Evolutionary conservation across 2,888 invertebrate genomes (phyloP), one percentile per base, ranked within the genome.

Genomic region (Cantharis rufa): DNA sequence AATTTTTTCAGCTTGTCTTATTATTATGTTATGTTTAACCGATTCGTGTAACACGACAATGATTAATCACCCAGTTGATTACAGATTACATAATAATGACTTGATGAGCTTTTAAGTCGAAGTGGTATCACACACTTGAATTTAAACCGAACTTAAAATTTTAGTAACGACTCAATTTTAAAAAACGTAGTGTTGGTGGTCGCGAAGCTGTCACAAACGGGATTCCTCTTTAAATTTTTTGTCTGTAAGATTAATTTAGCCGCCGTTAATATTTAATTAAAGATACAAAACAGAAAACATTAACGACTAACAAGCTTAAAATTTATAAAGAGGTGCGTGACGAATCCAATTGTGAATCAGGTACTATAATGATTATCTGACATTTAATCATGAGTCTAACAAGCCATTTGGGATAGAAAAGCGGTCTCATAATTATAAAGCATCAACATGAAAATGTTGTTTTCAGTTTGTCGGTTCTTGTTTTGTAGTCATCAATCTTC

Each of bases 381-480:
- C 61, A 75, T 75, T 75, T 75, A 75, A 75, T 75, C 75, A 71
- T 61, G 75, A 70, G 24, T 71, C 66, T 71, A 70, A 71, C 48
- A 70, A 70, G 71, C 66, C 62, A 70, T 71, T 75, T 71, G 71
- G 66, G 68, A 68, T 68, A 62, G 48, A 11, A 24, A 16, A 27
- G 69, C 75, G 75, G 75, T 70, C 27, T 70, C 18, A 68, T 75
- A 75, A 75, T 75, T 75, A 75, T 32, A 75, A 64, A 24, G 71
- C 27, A 61, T 32, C 66, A 48, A 64, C 48, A 48, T 21, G 68
- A 61, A 75, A 66, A 72, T 72, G 63, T 72, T 48, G 64, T 64
- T 64, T 72, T 66, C 15, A 64, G 32, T 69, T 32, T 15, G 32
- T 48, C 72, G 72, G 32, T 61, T 72, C 66, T 72, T 48, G 61